Evolutionary conservation across 2,888 invertebrate species (phyloP), one percentile per base, ranked within the genome.

Genomic region (Brachyopa scutellaris): DNA sequence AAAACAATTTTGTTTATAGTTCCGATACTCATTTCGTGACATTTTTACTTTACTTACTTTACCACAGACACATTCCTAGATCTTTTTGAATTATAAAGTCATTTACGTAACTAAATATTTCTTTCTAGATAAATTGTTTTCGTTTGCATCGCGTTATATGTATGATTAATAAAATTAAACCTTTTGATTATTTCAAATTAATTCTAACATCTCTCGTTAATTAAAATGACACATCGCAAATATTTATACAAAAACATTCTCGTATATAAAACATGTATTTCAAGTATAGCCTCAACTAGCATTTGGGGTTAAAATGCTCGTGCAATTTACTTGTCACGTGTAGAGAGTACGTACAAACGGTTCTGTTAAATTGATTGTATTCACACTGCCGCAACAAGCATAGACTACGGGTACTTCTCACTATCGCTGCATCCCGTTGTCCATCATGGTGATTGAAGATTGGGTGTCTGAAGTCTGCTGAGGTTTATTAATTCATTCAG

Each of bases 321-420:
- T 62, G 38, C 31, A 70, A 13, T 62, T 57, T 36, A 49, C 29
- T 70, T 57, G 77, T 69, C 69, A 77, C 76, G 76, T 69, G 76
- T 62, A 15, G 29, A 26, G 7, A 11, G 42, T 33, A 31, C 38
- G 21, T 38, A 8, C 33, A 47, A 73, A 23, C 5, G 21, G 11
- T 29, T 55, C 29, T 13, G 21, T 7, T 66, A 31, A 49, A 49
- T 64, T 57, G 55, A 51, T 47, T 61, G 11, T 31, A 47, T 55
- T 17, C 8, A 8, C n/a, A n/a, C n/a, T n/a, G 7, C 11, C 26
- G 19, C 26, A 23, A n/a, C 9, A 62, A 21, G 19, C 19, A 53
- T n/a, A n/a, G n/a, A 62, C 53, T 13, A 62, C 42, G 26, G 29
- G 36, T 26, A 33, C 17, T 17, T 53, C 0, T 26, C 13, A 31